Base-by-base conservation (phyloP, 2,888 invertebrate species). In the Nomada goodeniana region DNA sequence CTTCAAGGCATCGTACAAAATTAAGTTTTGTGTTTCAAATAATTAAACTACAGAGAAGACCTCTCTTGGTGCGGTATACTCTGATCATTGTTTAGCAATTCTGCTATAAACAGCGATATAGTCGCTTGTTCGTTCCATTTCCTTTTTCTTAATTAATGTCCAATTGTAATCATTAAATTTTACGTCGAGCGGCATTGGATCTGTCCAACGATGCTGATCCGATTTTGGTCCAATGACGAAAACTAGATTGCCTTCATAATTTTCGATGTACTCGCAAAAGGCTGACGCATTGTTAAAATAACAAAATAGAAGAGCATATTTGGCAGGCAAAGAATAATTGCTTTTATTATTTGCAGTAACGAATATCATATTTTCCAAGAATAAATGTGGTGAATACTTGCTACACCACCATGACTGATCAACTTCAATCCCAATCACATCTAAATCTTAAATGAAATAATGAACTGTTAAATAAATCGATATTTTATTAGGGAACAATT, bases 351-450 rank as follows among this genome's bases (percentile, higher is more conserved):
- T 73, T 73, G 94, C 94, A 67, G 92, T 91, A 87, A 94, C 92
- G 86, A 91, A 92, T 15, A 85, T 68, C 1, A 90, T 85, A 44
- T 91, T 88, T n/a, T 89, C 82, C 7, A 92, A 69, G 90, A 97
- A 98, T 73, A 95, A 95, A 1, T 96, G 96, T 26, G 96, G 96
- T 2, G 97, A 96, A 93, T 97, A 97, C 92, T 95, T 96, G 91
- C 97, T 96, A 61, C 94, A 94, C 98, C 98, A 98, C 97, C 97
- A 98, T 0, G 95, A 95, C 65, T 95, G 94, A 92, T 98, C 97
- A n/a, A 97, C 94, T 94, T 98, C 98, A 55, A 97, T 93, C 7
- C 97, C 97, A 73, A 95, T 93, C 0, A 97, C 95, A 13, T 95
- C 93, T n/a, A 95, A 90, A 75, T 95, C 96, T 96, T 92, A 9